These are phyloP conservation scores for Pangasius larnaudii DNA, from an alignment of 2,797 vertebrate genomes.

Conservation along the genomic window DNA sequence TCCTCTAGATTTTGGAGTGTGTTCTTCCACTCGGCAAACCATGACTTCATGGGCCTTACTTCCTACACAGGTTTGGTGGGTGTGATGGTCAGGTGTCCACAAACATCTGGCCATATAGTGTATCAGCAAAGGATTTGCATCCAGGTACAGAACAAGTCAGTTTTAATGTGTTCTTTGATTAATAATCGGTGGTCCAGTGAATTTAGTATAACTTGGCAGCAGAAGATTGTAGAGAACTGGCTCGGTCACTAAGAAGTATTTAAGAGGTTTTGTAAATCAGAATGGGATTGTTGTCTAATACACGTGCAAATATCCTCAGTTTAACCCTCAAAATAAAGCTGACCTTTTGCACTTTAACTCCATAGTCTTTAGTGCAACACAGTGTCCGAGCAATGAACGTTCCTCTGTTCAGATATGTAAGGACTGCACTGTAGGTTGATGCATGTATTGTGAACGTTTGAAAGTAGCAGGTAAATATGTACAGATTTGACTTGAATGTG, in stretches of 20 bases:
- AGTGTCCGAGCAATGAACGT: background rate
- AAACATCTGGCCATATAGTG: background rate
- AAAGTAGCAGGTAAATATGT: background rate
- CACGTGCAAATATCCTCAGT: background rate
- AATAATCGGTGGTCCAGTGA: background rate
- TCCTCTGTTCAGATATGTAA: background rate
- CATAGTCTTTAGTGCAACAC: background rate
- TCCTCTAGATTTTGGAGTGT: background rate
- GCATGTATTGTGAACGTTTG: background rate
- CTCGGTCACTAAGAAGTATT: background rate
- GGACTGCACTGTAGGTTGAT: background rate
- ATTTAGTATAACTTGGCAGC: background rate
- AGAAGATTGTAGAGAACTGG: background rate
- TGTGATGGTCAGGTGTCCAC: background rate
- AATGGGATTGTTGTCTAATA: background rate
- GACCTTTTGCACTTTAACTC: background rate
- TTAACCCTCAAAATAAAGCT: background rate
- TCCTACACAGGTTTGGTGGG: background rate
- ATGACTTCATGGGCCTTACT: background rate
- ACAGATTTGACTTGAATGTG: background rate
- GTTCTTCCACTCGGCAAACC: background rate
- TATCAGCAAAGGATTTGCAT: background rate
- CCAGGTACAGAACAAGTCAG: too few relatives aligned
- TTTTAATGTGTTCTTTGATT: background rate
- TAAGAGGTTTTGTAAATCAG: background rate